Evolutionary conservation across 2,113 vertebrate genomes (phyloP).

Genomic region (Neofelis nebulosa): DNA sequence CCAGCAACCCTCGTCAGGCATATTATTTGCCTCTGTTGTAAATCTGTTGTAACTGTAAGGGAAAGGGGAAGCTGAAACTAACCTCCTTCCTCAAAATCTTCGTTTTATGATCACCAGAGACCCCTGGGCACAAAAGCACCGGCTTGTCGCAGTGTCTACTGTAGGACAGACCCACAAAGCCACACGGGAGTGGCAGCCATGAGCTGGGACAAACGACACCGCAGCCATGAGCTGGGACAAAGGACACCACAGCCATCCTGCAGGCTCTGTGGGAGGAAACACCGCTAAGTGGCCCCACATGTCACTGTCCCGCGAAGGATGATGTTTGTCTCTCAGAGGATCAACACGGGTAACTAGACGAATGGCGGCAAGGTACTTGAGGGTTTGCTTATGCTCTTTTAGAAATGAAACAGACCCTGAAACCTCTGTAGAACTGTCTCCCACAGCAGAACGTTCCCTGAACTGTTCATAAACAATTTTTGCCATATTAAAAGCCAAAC

Average conservation of each 20-base stretch:
- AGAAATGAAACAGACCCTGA: neutral
- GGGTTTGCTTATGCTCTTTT: neutral
- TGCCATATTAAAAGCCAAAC: neutral
- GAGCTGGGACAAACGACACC: too few species aligned
- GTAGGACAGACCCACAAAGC: neutral
- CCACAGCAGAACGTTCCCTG: neutral
- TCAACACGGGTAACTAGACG: too few species aligned
- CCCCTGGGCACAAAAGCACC: neutral
- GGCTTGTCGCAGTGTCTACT: neutral
- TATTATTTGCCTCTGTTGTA: neutral
- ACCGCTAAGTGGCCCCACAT: neutral
- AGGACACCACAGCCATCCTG: fast-evolving
- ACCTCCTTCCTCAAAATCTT: neutral
- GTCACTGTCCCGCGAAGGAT: neutral
- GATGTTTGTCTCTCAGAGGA: neutral
- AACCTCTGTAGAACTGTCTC: neutral
- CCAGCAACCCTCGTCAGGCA: neutral
- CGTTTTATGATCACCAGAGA: neutral
- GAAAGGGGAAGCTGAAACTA: neutral
- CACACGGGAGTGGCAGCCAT: fast-evolving
- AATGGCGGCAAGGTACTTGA: fast-evolving
- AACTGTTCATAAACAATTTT: neutral
- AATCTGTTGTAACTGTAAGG: neutral
- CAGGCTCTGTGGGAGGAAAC: fast-evolving
- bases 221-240: too few species aligned